A percentile compares a stretch with the other conserved stretches of the same genome.
phyloP scores from a whole-genome alignment of 2,888 invertebrate genomes.

The Apamea epomidion region DNA sequence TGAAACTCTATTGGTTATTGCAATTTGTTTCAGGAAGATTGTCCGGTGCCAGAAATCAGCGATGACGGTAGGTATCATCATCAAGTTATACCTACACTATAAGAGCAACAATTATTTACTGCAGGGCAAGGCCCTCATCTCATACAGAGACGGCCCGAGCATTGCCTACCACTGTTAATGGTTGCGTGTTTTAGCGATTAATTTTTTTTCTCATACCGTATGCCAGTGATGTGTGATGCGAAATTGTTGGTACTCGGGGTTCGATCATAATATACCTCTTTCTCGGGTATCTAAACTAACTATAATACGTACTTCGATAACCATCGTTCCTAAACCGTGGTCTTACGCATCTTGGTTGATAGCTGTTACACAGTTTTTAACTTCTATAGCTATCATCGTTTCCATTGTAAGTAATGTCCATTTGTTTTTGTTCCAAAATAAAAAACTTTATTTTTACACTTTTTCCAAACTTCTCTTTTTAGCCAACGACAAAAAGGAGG shows the following conservation, averaged over 20 bases:
- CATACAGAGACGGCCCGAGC: neutral
- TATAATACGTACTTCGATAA: neutral
- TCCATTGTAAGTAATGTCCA: neutral
- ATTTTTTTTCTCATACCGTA: neutral
- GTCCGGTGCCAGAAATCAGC: conserved; percentile 93
- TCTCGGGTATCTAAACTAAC: neutral
- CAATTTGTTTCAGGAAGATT: conserved; percentile 92
- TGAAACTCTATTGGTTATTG: neutral
- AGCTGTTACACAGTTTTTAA: neutral
- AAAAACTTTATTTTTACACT: neutral
- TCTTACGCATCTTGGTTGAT: neutral
- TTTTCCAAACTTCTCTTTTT: neutral
- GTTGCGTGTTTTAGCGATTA: neutral
- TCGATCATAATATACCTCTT: neutral
- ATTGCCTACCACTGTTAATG: neutral
- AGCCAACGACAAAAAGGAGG: neutral
- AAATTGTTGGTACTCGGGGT: neutral
- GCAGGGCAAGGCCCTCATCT: neutral
- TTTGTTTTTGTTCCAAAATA: neutral
- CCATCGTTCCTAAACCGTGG: neutral
- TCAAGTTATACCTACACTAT: neutral
- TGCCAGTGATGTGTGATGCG: neutral
- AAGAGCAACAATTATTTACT: neutral
- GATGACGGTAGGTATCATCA: conserved; percentile 91
- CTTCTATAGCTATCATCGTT: neutral